Percentiles rank a stretch among this genome's conserved stretches.
These are phyloP conservation scores for Salticus scenicus DNA, from an alignment of 2,888 invertebrate genomes.

Conservation along the genomic window DNA sequence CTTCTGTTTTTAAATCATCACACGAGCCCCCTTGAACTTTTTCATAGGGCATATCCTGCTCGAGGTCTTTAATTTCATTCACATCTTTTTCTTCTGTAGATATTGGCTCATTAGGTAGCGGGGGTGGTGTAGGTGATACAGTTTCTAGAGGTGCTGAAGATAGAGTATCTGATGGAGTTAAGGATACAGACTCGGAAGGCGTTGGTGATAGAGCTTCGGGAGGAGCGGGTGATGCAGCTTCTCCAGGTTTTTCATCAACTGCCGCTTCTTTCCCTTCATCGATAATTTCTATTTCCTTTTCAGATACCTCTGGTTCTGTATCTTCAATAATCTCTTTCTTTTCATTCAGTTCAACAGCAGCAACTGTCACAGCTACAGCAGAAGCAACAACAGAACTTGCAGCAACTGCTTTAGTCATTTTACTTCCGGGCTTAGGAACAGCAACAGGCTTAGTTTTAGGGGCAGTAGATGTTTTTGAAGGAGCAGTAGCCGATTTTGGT, in stretches of 20 bases:
- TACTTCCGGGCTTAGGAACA: conserved; percentile 33
- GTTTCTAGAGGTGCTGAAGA: conserved; percentile 60
- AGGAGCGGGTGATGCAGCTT: conserved; percentile 46
- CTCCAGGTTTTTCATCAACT: conserved; percentile 30
- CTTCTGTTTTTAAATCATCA: background rate
- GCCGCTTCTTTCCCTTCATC: conserved; percentile 23
- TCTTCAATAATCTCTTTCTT: conserved; percentile 51
- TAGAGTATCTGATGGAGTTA: conserved; percentile 57
- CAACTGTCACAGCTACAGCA: conserved; percentile 79
- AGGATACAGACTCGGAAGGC: conserved; percentile 59
- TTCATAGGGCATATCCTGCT: conserved; percentile 55
- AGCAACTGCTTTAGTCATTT: conserved; percentile 75
- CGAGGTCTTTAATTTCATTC: conserved; percentile 64
- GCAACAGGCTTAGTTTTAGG: conserved; percentile 42
- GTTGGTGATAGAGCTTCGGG: conserved; percentile 55
- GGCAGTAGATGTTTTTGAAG: conserved; percentile 41
- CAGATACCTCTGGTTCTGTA: conserved; percentile 10
- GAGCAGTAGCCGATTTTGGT: conserved; percentile 39
- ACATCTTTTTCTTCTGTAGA: conserved; percentile 66
- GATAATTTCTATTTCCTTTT: background rate
- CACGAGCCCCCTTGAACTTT: conserved; percentile 7
- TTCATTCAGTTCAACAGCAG: conserved; percentile 78
- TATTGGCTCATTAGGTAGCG: conserved; percentile 40
- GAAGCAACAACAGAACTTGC: conserved; percentile 79
- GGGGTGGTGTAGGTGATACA: conserved; percentile 59